These are phyloP conservation scores for Lepidotrigona ventralis DNA, from an alignment of 1,140 invertebrate genomes.

Conservation along the genomic window DNA sequence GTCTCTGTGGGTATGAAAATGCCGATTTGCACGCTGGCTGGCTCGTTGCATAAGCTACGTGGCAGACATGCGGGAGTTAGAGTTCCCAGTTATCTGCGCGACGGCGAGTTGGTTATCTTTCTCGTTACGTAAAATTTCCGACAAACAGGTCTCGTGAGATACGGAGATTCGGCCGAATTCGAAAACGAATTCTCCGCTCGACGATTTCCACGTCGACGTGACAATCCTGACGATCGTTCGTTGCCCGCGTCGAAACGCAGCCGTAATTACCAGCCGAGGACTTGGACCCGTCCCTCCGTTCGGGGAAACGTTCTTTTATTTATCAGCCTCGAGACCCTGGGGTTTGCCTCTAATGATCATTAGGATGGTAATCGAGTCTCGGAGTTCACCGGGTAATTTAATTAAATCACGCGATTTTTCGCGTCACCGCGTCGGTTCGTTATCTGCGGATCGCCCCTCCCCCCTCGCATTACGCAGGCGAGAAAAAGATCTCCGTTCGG, in stretches of 20 bases:
- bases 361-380: constrained; percentile 48
- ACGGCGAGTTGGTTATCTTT: constrained; percentile 45
- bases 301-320: constrained; percentile 37
- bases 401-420: constrained; percentile 45
- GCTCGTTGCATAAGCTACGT: constrained; percentile 29
- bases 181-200: constrained; percentile 18
- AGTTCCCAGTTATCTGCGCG: constrained; percentile 50
- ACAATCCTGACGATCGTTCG: constrained; percentile 12
- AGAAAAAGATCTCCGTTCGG: not conserved
- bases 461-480: not conserved
- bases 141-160: constrained; percentile 56
- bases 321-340: constrained; percentile 3
- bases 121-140: constrained; percentile 55
- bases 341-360: constrained; percentile 27
- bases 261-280: constrained; percentile 7
- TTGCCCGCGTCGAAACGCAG: constrained; percentile 15
- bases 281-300: not conserved
- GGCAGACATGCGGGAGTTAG: constrained; percentile 12
- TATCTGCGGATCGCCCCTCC: not conserved
- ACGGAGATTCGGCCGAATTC: too few species aligned
- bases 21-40: not conserved
- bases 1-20: not conserved
- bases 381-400: constrained; percentile 48
- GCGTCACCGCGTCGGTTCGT: not conserved
- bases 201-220: constrained; percentile 32